Evolutionary conservation across 1,140 invertebrate species (phyloP).

Genomic region (Drosophila biarmipes): DNA sequence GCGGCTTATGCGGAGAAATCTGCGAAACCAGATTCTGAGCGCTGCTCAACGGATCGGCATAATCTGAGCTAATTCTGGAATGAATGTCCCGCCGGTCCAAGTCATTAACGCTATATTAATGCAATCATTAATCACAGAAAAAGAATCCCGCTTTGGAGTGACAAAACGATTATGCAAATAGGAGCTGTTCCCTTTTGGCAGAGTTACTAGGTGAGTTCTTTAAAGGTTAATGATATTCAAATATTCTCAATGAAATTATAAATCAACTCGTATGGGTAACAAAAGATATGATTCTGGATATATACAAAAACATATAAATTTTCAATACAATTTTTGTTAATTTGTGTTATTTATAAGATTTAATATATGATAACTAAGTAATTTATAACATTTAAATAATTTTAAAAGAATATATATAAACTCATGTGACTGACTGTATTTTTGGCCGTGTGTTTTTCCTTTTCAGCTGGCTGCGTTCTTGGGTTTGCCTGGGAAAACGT

Average conservation of each 20-base stretch:
- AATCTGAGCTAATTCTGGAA: conserved; percentile 38
- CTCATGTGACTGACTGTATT: neutral
- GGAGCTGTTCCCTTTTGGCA: conserved; percentile 3
- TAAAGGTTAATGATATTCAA: conserved; percentile 7
- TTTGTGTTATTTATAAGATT: too few relatives aligned
- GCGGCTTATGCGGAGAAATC: conserved; percentile 22
- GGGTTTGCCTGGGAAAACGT: conserved; percentile 43
- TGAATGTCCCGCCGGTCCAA: conserved; percentile 31
- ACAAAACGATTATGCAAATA: conserved; percentile 66
- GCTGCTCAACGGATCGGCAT: conserved; percentile 26
- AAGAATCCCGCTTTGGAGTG: conserved; percentile 20
- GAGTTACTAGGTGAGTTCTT: conserved; percentile 10
- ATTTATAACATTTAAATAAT: too few relatives aligned
- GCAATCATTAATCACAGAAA: conserved; percentile 36
- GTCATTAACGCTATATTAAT: conserved; percentile 55
- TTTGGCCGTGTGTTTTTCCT: neutral
- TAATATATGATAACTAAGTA: neutral
- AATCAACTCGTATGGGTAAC: conserved; percentile 1
- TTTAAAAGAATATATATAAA: too few relatives aligned
- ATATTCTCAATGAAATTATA: conserved; percentile 3
- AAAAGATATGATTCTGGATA: neutral
- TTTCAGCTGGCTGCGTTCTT: conserved; percentile 5
- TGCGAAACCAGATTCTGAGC: conserved; percentile 22
- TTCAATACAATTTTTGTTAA: too few relatives aligned
- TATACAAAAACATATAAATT: too few relatives aligned